Conservation (phyloP, 2,113 vertebrate genomes). For the Xyrauchen texanus region DNA sequence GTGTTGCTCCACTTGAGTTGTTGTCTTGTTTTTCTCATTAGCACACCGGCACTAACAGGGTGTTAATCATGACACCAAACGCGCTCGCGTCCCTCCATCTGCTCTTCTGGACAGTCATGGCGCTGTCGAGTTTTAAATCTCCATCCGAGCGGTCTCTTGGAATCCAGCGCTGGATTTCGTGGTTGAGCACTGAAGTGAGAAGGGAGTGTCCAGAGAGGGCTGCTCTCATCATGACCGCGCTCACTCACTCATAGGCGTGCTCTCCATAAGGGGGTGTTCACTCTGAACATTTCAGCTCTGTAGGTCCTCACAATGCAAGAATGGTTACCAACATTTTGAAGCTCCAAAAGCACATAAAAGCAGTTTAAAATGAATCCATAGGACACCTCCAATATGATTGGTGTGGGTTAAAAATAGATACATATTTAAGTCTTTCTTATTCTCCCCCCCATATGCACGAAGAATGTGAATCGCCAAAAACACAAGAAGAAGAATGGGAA, state of each 20-base stretch:
- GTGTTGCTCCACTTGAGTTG: conserved; percentile 14
- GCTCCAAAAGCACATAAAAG: no score
- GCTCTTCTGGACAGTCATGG: conserved; percentile 25
- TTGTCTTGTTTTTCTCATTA: conserved; percentile 11
- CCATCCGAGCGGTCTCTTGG: conserved; percentile 24
- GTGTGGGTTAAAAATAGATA: no score
- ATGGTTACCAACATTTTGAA: no score
- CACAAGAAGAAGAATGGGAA: no score
- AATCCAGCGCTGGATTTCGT: conserved; percentile 40
- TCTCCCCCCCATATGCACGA: no score
- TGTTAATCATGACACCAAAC: conserved; percentile 9
- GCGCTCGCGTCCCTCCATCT: not conserved
- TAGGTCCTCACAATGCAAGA: no score
- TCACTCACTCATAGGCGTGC: not conserved
- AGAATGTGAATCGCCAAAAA: no score
- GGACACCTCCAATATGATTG: no score
- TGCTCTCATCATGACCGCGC: conserved; percentile 26
- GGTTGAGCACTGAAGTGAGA: conserved; percentile 45
- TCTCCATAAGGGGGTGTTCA: no score
- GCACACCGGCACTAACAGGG: conserved; percentile 2
- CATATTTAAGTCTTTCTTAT: no score
- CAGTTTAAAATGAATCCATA: no score
- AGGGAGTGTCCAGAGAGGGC: conserved; percentile 29
- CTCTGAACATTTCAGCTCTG: no score
- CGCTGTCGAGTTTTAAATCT: conserved; percentile 43